A percentile compares a stretch with the other conserved stretches of the same genome.
Conservation (phyloP, 2,797 vertebrate species). For the Peromyscus melanophrys region DNA sequence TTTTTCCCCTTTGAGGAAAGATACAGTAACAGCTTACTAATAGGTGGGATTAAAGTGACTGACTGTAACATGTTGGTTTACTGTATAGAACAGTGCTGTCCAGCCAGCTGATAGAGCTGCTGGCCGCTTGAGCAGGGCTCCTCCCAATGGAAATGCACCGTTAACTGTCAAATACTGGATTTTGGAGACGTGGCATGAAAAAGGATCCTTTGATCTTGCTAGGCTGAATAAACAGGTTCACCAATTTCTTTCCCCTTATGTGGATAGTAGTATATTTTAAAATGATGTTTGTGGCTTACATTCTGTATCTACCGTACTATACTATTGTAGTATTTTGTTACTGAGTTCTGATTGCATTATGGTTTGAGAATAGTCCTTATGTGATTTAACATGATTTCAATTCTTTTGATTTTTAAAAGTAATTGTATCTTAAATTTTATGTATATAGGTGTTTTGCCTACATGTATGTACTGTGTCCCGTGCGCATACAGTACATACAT, state of each 20-base stretch:
- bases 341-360: slow-evolving; percentile 37
- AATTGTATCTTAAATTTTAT: not conserved
- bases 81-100: not conserved
- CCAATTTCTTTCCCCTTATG: slow-evolving; percentile 33
- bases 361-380: slow-evolving; percentile 29
- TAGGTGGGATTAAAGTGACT: not conserved
- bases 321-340: slow-evolving; percentile 21
- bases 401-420: slow-evolving; percentile 1
- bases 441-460: not conserved
- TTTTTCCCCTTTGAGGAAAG: not conserved
- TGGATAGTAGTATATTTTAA: slow-evolving; percentile 57
- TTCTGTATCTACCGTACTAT: not conserved
- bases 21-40: not conserved
- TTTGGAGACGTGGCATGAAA: slow-evolving; percentile 27
- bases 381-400: not conserved
- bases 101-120: too few species aligned
- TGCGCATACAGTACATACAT: not conserved
- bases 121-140: not conserved
- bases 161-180: not conserved
- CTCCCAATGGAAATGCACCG: not conserved
- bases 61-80: not conserved
- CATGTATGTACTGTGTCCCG: not conserved
- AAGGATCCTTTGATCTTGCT: not conserved
- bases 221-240: slow-evolving; percentile 44
- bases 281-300: not conserved